Evolutionary conservation across 2,888 invertebrate genomes (phyloP), one percentile per base, ranked within the genome.

Genomic region (Agonopterix subpropinquella): DNA sequence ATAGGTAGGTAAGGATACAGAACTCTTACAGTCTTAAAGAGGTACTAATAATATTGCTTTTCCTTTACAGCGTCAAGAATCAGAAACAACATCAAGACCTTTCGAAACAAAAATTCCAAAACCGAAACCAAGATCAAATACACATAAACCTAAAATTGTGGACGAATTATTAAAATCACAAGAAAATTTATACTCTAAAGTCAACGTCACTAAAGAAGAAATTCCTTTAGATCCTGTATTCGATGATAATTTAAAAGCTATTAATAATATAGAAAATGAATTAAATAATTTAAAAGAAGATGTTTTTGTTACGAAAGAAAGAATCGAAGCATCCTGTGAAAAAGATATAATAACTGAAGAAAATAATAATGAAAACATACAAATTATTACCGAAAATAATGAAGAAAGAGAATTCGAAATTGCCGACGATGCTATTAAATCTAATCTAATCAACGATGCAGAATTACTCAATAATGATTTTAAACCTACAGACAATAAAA

Each of bases 71-170:
- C 58, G 60, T 8, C 55, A 65, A 10, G 63, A 66, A 36, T 48
- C 57, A 8, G 56, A 50, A 35, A 55, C 50, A 36, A 49, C 50
- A 44, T 28, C 28, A 28, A 28, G 28, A 28, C 28, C 28, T 28
- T 28, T 28, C 1, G 28, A 56, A 55, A 50, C 50, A 51, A 65
- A 49, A 44, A 43, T 55, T 41, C 46, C 52, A 11, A 62, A 55
- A 53, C 45, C 48, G 28, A 47, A 50, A 35, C 52, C 56, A 54
- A 56, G 56, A 43, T 41, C 54, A 50, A 57, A 44, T 39, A 42
- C 49, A 44, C 54, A 52, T 44, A 71, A 62, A 47, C 79, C 80
- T 1, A 67, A 67, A 53, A 75, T 80, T 41, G 70, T 78, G 0
- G 64, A 79, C 28, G 75, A 74, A 59, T 47, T 77, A 15, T 54